Evolutionary conservation across 2,797 vertebrate species (phyloP).

Genomic region (Lacerta viridis): DNA sequence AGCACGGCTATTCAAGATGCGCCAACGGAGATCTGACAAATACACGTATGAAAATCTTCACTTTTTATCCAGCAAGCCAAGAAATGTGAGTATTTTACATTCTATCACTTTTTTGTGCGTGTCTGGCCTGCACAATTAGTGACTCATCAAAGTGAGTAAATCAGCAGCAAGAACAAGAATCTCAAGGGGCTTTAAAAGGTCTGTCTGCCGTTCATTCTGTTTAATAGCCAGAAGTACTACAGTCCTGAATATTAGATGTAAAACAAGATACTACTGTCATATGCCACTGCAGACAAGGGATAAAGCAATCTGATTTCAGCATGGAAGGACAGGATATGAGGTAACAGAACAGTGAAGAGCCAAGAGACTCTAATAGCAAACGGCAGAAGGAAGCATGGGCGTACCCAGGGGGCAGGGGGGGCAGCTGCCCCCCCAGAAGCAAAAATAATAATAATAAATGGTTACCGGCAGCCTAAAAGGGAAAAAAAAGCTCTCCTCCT

Average conservation of each 20-base stretch:
- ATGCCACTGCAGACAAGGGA: background rate
- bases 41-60: slow-evolving; percentile 95
- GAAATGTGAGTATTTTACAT: slow-evolving; percentile 83
- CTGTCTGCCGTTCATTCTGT: background rate
- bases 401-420: too few relatives aligned
- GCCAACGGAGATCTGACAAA: slow-evolving; percentile 95
- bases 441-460: too few relatives aligned
- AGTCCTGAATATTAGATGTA: background rate
- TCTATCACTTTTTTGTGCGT: background rate
- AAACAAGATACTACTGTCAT: background rate
- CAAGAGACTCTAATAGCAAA: background rate
- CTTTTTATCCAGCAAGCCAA: slow-evolving; percentile 85
- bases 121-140: background rate
- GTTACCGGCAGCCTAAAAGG: too few relatives aligned
- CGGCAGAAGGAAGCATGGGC: background rate
- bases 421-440: too few relatives aligned
- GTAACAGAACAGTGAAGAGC: background rate
- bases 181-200: background rate
- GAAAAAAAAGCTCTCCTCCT: too few relatives aligned
- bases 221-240: background rate
- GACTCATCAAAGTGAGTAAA: background rate
- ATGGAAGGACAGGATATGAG: background rate
- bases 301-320: background rate
- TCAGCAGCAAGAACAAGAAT: background rate
- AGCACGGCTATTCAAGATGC: slow-evolving; percentile 94